These are phyloP conservation scores for Zygothrica quintamaculata DNA, from an alignment of 2,888 invertebrate species.

Conservation along the genomic window DNA sequence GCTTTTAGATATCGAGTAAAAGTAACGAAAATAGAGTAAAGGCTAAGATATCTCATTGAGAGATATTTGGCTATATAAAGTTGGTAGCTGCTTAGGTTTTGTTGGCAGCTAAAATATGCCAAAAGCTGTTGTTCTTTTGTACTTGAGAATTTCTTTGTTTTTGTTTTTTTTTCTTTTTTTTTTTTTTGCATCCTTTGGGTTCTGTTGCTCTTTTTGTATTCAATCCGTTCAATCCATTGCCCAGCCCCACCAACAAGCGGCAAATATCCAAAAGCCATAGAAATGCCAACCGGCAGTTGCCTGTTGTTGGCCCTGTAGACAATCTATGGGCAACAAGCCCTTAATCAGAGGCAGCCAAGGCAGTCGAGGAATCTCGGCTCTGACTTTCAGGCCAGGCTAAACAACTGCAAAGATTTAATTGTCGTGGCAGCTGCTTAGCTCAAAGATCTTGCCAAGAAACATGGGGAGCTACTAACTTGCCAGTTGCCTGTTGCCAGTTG, in stretches of 20 bases:
- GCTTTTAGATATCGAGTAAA: background rate
- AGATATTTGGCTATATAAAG: no score
- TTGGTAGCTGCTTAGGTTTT: background rate
- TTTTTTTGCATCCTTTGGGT: constrained; percentile 4
- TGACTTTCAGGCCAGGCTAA: constrained; percentile 45
- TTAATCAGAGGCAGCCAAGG: constrained; percentile 65
- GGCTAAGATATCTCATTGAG: constrained; percentile 8
- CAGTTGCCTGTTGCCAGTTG: constrained; percentile 9
- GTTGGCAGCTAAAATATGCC: constrained; percentile 64
- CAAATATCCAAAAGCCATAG: constrained; percentile 54
- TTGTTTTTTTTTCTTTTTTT: background rate
- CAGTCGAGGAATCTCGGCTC: constrained; percentile 63
- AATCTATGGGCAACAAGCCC: constrained; percentile 63
- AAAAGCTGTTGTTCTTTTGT: constrained; percentile 66
- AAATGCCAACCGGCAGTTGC: constrained; percentile 48
- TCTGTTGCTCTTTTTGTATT: constrained; percentile 7
- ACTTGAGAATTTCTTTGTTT: constrained; percentile 66
- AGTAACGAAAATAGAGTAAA: no score
- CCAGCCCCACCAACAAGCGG: constrained; percentile 43
- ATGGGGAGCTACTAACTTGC: background rate
- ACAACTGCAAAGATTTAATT: constrained; percentile 78
- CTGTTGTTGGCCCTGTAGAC: constrained; percentile 26
- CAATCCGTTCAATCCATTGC: constrained; percentile 1
- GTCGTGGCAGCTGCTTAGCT: constrained; percentile 56
- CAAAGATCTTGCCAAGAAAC: constrained; percentile 27